phyloP scores from a whole-genome alignment of 2,113 vertebrate genomes.

The Vulpes vulpes region DNA sequence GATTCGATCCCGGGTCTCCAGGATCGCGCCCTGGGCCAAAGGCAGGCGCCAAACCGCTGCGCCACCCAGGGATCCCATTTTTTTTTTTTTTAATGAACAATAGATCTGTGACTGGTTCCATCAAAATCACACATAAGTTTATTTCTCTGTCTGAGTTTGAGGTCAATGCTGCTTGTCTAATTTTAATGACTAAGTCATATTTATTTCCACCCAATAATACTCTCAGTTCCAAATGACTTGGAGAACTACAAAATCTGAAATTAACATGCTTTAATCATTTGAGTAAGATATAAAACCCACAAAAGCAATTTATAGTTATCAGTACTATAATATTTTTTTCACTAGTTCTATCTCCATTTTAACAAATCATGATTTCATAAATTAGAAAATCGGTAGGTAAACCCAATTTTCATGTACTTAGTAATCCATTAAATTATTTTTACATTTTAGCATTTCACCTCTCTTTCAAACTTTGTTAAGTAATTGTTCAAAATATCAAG shows the following conservation, averaged over 20 bases:
- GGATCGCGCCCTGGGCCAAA: no score
- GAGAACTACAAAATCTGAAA: constrained; percentile 36
- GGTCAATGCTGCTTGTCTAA: background rate
- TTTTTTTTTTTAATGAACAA: background rate
- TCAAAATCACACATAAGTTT: background rate
- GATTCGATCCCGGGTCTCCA: no score
- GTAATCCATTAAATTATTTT: constrained; percentile 66
- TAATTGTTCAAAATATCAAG: constrained; percentile 1
- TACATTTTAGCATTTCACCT: background rate
- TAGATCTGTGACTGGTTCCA: background rate
- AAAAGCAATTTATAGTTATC: constrained; percentile 60
- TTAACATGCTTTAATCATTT: constrained; percentile 68
- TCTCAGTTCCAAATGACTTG: background rate
- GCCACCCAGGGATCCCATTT: no score
- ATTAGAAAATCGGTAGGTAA: background rate
- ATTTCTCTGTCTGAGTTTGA: background rate
- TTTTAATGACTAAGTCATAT: constrained; percentile 50
- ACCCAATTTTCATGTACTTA: background rate
- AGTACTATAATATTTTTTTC: constrained; percentile 43
- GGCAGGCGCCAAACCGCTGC: no score
- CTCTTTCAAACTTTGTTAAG: constrained; percentile 20
- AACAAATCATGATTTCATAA: constrained; percentile 53
- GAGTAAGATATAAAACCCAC: constrained; percentile 53
- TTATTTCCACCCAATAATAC: constrained; percentile 39
- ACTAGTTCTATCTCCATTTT: background rate